phyloP scores from a whole-genome alignment of 2,888 invertebrate genomes.

The Sepiola atlantica region DNA sequence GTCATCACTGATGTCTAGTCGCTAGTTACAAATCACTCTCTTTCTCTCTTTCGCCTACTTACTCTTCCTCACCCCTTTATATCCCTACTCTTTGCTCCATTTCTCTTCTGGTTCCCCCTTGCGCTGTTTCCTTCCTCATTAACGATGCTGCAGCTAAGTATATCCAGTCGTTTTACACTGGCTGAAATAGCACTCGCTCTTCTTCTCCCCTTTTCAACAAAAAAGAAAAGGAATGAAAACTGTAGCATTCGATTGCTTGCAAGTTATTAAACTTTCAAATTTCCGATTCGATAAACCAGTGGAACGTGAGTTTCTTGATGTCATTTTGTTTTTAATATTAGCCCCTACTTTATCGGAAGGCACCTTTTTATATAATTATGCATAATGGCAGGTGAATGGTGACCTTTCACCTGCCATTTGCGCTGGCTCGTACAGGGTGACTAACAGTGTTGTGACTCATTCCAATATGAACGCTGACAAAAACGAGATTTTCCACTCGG shows the following conservation, averaged over 20 bases:
- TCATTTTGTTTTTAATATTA: background rate
- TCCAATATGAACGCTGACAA: background rate
- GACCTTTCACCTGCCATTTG: background rate
- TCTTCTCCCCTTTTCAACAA: background rate
- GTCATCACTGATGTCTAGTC: slow-evolving; percentile 32
- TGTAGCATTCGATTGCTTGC: background rate
- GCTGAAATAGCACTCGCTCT: background rate
- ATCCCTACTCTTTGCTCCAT: background rate
- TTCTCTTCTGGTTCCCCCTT: background rate
- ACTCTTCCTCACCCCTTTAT: background rate
- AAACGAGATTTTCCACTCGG: background rate
- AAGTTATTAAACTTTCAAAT: background rate
- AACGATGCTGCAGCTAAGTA: background rate
- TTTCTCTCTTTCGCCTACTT: background rate
- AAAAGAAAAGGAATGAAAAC: background rate
- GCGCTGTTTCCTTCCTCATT: background rate
- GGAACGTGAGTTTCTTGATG: background rate
- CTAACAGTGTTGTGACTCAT: background rate
- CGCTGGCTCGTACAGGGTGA: background rate
- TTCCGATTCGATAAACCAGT: background rate
- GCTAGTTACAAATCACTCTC: background rate
- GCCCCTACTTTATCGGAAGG: background rate
- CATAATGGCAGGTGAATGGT: background rate
- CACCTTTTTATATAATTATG: background rate
- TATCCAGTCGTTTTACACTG: background rate